Conservation (phyloP, 2,113 vertebrate species). For the Lagopus leucura region DNA sequence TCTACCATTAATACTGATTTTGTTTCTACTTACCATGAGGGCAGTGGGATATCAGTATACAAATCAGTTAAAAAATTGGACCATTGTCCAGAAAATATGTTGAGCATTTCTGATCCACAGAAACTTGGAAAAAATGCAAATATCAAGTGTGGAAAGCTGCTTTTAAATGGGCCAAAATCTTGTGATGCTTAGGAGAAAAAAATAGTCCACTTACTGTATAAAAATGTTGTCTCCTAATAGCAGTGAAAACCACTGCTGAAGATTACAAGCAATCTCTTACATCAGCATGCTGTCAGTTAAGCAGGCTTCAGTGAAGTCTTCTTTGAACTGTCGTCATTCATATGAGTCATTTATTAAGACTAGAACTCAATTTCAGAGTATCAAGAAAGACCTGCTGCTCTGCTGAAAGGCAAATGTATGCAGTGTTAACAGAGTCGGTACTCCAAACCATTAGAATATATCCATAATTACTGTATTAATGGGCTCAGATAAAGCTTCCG, state of each 20-base stretch:
- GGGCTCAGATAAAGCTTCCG: background rate
- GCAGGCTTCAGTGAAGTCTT: background rate
- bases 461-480: background rate
- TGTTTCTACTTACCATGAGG: background rate
- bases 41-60: background rate
- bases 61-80: background rate
- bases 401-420: background rate
- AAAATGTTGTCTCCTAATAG: background rate
- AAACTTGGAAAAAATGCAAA: background rate
- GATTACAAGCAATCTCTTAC: background rate
- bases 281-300: background rate
- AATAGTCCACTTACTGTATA: background rate
- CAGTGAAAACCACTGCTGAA: background rate
- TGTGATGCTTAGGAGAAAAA: background rate
- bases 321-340: background rate
- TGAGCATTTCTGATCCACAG: background rate
- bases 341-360: background rate
- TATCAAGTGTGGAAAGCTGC: background rate
- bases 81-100: background rate
- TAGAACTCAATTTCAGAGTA: background rate
- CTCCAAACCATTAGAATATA: background rate
- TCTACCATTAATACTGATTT: background rate
- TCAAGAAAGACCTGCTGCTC: background rate
- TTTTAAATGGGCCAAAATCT: background rate
- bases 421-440: background rate